phyloP scores from a whole-genome alignment of 2,797 vertebrate species.

The Siniperca undulata region DNA sequence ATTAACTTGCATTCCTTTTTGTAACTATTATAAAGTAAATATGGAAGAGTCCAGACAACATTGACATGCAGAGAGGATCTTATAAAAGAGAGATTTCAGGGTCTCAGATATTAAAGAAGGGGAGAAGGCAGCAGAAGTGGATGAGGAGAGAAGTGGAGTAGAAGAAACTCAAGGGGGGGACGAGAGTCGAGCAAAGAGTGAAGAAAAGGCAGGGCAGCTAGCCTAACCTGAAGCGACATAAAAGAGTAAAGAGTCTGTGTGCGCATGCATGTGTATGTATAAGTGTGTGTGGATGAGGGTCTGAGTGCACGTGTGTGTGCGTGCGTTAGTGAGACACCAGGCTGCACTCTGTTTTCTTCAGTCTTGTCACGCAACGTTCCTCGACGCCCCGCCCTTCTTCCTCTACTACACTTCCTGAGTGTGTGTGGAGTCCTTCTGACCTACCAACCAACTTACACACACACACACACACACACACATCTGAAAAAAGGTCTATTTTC shows the following conservation, averaged over 20 bases:
- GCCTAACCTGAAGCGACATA: conserved; percentile 72
- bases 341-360: conserved; percentile 72
- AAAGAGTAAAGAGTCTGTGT: conserved; percentile 75
- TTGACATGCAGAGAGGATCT: background rate
- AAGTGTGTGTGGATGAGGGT: conserved; percentile 7
- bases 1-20: background rate
- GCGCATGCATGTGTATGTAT: conserved; percentile 15
- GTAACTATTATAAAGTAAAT: background rate
- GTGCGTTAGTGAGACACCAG: conserved; percentile 52
- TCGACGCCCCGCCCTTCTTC: conserved; percentile 63
- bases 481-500: conserved; percentile 62
- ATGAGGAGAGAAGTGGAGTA: conserved; percentile 2
- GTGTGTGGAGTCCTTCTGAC: conserved; percentile 50
- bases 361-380: conserved; percentile 78
- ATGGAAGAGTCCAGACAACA: background rate
- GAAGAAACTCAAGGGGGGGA: conserved; percentile 9
- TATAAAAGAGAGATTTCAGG: conserved; percentile 15
- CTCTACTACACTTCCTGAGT: conserved; percentile 50
- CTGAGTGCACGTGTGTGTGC: conserved; percentile 37
- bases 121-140: background rate
- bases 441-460: conserved; percentile 25
- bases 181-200: conserved; percentile 27
- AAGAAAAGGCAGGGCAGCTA: conserved; percentile 51
- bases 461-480: conserved; percentile 37
- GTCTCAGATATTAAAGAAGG: background rate